Conservation (phyloP, 2,113 vertebrate species). For the human (Homo sapiens) region DNA sequence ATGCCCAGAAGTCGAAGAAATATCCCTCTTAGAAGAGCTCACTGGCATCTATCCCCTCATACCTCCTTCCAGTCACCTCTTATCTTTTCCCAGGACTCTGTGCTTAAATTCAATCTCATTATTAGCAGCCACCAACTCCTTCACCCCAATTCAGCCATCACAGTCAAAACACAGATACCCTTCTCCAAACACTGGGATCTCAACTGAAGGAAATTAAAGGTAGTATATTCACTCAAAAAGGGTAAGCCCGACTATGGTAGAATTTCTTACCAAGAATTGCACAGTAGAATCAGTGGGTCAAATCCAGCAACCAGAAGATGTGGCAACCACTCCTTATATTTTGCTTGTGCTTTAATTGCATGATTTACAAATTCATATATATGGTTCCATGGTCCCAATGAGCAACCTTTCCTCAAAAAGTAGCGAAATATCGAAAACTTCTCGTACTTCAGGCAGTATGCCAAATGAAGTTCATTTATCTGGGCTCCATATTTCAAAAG, state of each 20-base stretch:
- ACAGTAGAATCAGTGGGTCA: conserved; percentile 87
- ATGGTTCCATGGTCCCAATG: conserved; percentile 72
- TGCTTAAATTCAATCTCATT: not conserved
- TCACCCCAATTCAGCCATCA: not conserved
- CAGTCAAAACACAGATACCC: not conserved
- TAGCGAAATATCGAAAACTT: conserved; percentile 82
- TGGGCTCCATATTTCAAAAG: conserved; percentile 84
- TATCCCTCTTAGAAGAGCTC: not conserved
- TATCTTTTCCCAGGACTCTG: not conserved
- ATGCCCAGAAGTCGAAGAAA: not conserved
- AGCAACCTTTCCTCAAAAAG: conserved; percentile 84
- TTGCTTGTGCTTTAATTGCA: conserved; percentile 57
- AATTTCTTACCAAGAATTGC: conserved; percentile 85
- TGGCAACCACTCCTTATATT: conserved; percentile 91
- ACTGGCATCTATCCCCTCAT: not conserved
- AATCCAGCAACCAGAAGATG: conserved; percentile 91
- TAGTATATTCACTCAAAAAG: not conserved
- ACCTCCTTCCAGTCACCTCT: not conserved
- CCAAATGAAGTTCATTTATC: conserved; percentile 82
- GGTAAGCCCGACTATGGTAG: not conserved
- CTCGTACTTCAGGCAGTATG: conserved; percentile 81
- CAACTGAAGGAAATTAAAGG: not conserved
- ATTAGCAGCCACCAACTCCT: not conserved
- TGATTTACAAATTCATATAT: conserved; percentile 75
- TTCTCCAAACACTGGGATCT: not conserved